Evolutionary conservation across 2,113 vertebrate species (phyloP).

Genomic region (Chauna torquata): DNA sequence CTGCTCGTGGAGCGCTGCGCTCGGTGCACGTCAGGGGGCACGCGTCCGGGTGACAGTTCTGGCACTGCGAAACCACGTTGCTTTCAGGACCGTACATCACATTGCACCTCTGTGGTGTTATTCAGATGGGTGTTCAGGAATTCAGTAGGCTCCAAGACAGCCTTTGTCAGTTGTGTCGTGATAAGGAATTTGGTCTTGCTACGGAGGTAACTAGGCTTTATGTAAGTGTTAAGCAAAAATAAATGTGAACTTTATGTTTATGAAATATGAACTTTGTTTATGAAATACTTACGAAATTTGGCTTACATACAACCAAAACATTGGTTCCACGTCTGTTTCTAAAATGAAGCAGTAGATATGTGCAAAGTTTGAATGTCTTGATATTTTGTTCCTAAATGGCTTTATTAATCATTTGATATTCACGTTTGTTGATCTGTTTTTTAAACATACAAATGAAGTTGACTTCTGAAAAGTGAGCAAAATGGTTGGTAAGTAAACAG

Average conservation of each 20-base stretch:
- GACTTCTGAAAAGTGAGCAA: neutral
- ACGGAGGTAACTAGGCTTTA: neutral
- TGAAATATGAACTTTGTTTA: neutral
- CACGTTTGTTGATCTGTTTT: neutral
- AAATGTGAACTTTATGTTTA: neutral
- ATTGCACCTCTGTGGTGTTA: neutral
- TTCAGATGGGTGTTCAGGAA: neutral
- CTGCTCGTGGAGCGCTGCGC: neutral
- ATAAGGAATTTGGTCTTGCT: neutral
- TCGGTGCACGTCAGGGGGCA: neutral
- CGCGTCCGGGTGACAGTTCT: neutral
- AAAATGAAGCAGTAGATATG: neutral
- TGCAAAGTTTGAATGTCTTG: neutral
- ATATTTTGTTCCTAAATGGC: neutral
- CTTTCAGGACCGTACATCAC: neutral
- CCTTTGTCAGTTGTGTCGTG: neutral
- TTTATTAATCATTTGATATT: neutral
- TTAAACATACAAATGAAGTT: neutral
- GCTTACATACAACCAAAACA: neutral
- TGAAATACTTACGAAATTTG: neutral
- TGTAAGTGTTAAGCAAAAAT: fast-evolving
- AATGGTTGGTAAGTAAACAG: neutral
- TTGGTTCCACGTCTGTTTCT: neutral
- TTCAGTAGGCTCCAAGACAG: neutral
- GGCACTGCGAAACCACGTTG: neutral